Percentiles rank a stretch among this genome's conserved stretches.
These are phyloP conservation scores for Enteromius unitaeniatus DNA, from an alignment of 2,797 vertebrate genomes.

Conservation along the genomic window DNA sequence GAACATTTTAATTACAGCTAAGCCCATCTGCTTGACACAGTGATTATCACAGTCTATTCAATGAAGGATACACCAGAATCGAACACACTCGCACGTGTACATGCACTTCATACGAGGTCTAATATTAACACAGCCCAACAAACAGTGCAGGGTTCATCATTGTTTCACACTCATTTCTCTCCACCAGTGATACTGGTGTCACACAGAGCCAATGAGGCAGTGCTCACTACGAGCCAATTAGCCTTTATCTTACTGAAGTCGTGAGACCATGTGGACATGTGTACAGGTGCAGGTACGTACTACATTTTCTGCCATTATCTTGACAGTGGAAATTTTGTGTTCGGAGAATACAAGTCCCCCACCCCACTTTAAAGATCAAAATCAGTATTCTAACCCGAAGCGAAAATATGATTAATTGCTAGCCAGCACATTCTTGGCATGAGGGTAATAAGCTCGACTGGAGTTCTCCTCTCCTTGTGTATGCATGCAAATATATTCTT, in stretches of 20 bases:
- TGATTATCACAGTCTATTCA: conserved; percentile 38
- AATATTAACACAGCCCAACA: not conserved
- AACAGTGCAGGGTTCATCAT: conserved; percentile 24
- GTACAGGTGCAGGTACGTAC: conserved; percentile 42
- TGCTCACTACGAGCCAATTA: conserved; percentile 35
- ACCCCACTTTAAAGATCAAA: conserved; percentile 70
- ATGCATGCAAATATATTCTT: conserved; percentile 67
- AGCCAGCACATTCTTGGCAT: conserved; percentile 67
- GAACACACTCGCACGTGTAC: not conserved
- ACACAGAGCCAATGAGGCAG: conserved; percentile 7
- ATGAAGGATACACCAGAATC: conserved; percentile 24
- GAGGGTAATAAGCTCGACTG: conserved; percentile 73
- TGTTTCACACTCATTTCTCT: conserved; percentile 12
- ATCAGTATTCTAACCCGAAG: conserved; percentile 80
- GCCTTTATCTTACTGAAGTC: conserved; percentile 38
- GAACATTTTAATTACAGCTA: conserved; percentile 67
- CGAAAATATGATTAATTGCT: conserved; percentile 80
- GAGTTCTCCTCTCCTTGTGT: conserved; percentile 63
- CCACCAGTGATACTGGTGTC: conserved; percentile 5
- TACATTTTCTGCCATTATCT: conserved; percentile 47
- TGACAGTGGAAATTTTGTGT: conserved; percentile 62
- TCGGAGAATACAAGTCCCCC: conserved; percentile 69
- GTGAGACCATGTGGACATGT: conserved; percentile 26
- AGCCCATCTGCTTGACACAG: conserved; percentile 51
- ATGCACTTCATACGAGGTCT: not conserved